These are phyloP conservation scores for Lutjanus erythropterus DNA, from an alignment of 2,113 vertebrate species.

Conservation along the genomic window DNA sequence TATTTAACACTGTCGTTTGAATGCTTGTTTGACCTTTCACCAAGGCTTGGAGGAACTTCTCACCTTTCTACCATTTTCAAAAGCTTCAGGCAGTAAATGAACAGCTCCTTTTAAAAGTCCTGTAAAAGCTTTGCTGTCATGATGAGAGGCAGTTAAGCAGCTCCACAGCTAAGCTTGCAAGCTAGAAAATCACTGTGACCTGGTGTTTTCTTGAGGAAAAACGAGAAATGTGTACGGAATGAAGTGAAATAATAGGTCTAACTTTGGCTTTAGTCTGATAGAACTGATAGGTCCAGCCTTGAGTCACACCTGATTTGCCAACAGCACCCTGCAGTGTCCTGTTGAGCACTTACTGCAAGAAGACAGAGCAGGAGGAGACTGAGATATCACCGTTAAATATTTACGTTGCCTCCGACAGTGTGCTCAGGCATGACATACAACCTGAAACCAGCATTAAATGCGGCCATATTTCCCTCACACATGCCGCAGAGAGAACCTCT, in stretches of 20 bases:
- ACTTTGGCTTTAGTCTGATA: constrained; percentile 1
- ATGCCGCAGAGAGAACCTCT: constrained; percentile 41
- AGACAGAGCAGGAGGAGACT: constrained; percentile 43
- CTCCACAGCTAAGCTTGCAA: constrained; percentile 33
- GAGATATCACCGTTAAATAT: constrained; percentile 73
- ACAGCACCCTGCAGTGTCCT: constrained; percentile 37
- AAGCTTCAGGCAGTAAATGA: constrained; percentile 56
- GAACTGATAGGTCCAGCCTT: constrained; percentile 8
- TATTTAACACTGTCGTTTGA: constrained; percentile 40
- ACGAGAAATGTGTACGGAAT: not conserved
- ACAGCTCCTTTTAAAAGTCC: constrained; percentile 54
- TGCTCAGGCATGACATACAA: constrained; percentile 64
- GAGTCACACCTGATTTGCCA: constrained; percentile 34
- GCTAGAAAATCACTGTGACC: constrained; percentile 30
- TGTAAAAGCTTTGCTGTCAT: constrained; percentile 60
- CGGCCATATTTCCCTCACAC: constrained; percentile 43
- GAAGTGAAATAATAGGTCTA: constrained; percentile 14
- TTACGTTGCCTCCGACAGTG: constrained; percentile 67
- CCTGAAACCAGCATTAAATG: constrained; percentile 67
- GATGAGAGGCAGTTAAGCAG: constrained; percentile 46
- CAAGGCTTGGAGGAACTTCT: constrained; percentile 14
- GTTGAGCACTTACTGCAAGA: constrained; percentile 47
- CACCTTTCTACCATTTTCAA: constrained; percentile 26
- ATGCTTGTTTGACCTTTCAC: constrained; percentile 7
- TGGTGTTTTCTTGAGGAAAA: constrained; percentile 17